phyloP scores from a whole-genome alignment of 1,140 invertebrate genomes.

The Cryptotermes secundus region DNA sequence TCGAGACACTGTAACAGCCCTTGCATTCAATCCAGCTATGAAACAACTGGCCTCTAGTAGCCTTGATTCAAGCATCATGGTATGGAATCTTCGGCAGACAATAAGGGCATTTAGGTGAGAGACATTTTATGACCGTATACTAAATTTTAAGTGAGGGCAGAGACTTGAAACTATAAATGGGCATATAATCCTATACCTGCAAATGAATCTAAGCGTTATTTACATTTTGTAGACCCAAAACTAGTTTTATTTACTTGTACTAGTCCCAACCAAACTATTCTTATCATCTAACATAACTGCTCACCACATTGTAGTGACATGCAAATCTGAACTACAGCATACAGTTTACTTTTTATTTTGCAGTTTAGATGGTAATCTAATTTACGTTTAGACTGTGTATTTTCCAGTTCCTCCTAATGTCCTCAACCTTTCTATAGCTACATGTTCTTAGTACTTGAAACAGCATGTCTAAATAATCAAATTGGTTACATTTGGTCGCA shows the following conservation, averaged over 20 bases:
- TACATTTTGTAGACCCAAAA: background rate
- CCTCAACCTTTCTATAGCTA: no score
- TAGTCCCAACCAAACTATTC: no score
- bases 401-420: no score
- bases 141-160: slow-evolving; percentile 5
- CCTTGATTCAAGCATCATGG: slow-evolving; percentile 72
- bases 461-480: no score
- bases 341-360: no score
- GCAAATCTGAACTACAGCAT: no score
- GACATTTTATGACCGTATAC: slow-evolving; percentile 19
- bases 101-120: slow-evolving; percentile 53
- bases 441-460: no score
- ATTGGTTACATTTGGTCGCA: no score
- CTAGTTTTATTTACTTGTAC: background rate
- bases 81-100: slow-evolving; percentile 71
- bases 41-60: slow-evolving; percentile 76
- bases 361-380: no score
- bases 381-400: no score
- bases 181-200: background rate
- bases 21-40: slow-evolving; percentile 75
- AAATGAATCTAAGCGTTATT: background rate
- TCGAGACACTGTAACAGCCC: slow-evolving; percentile 66
- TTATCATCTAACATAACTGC: no score
- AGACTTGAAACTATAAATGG: background rate
- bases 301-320: no score